Evolutionary conservation across 2,888 invertebrate species (phyloP).

Genomic region (Alcis repandata): DNA sequence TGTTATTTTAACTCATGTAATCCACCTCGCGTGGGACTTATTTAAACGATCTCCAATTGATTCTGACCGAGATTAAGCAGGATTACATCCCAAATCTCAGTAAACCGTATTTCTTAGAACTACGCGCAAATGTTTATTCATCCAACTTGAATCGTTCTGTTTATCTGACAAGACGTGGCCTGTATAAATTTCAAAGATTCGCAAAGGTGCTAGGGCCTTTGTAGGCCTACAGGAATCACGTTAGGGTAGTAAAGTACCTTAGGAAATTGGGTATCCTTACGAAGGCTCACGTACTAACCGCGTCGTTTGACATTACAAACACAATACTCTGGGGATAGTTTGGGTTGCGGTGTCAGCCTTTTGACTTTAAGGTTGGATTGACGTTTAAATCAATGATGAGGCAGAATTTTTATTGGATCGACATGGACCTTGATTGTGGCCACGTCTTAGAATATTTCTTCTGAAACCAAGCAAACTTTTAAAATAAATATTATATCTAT

Average conservation of each 20-base stretch:
- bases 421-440: background rate
- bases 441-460: no score
- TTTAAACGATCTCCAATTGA: conserved; percentile 18
- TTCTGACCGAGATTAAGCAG: conserved; percentile 21
- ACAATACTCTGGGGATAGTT: conserved; percentile 50
- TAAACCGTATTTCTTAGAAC: conserved; percentile 26
- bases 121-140: conserved; percentile 29
- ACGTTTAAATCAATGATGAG: conserved; percentile 30
- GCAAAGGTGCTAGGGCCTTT: conserved; percentile 31
- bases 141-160: conserved; percentile 37
- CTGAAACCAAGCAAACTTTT: no score
- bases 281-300: conserved; percentile 52
- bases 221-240: conserved; percentile 46
- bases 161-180: conserved; percentile 36
- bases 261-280: conserved; percentile 55
- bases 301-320: conserved; percentile 51
- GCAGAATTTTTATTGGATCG: conserved; percentile 10
- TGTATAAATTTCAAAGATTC: conserved; percentile 35
- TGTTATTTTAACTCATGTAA: conserved; percentile 15
- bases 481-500: no score
- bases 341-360: conserved; percentile 40
- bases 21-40: conserved; percentile 6
- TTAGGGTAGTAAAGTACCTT: conserved; percentile 54
- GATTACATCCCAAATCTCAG: conserved; percentile 22
- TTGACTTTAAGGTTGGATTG: conserved; percentile 25